A percentile compares a stretch with the other conserved stretches of the same genome.
Conservation (phyloP, 1,140 invertebrate species). For the Solenopsis fugax region DNA sequence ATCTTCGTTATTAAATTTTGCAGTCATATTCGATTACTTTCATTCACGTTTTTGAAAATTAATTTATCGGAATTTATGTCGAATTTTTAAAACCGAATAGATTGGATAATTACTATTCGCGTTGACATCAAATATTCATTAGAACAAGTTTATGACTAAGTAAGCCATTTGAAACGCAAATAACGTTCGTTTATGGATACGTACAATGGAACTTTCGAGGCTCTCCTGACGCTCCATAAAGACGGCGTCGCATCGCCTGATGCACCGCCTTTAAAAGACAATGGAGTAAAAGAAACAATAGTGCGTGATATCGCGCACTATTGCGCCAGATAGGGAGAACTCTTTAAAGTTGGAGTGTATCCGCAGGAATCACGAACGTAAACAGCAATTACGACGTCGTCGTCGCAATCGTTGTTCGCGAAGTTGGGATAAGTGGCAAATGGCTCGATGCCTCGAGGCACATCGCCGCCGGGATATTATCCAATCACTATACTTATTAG, state of each 20-base stretch:
- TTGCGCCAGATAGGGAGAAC: not conserved
- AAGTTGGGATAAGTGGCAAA: constrained; percentile 70
- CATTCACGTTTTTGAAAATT: not conserved
- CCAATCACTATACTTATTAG: constrained; percentile 73
- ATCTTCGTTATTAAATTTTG: constrained; percentile 9
- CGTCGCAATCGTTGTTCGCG: constrained; percentile 57
- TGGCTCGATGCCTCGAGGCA: constrained; percentile 43
- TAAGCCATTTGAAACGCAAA: constrained; percentile 1
- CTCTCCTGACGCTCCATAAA: not conserved
- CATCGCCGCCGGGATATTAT: constrained; percentile 64
- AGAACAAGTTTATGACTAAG: not conserved
- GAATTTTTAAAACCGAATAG: not conserved
- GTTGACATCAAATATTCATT: not conserved
- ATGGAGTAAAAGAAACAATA: constrained; percentile 25
- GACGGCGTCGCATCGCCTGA: not conserved
- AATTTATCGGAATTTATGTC: not conserved
- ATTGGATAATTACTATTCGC: not conserved
- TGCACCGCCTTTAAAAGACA: constrained; percentile 10
- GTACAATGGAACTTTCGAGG: not conserved
- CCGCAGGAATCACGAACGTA: constrained; percentile 58
- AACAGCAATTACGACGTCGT: constrained; percentile 62
- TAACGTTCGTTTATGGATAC: not conserved
- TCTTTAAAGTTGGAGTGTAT: constrained; percentile 61
- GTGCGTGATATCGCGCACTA: constrained; percentile 37
- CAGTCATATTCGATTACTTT: not conserved